Conservation (phyloP, 2,113 vertebrate genomes). For the Microtus oregoni region DNA sequence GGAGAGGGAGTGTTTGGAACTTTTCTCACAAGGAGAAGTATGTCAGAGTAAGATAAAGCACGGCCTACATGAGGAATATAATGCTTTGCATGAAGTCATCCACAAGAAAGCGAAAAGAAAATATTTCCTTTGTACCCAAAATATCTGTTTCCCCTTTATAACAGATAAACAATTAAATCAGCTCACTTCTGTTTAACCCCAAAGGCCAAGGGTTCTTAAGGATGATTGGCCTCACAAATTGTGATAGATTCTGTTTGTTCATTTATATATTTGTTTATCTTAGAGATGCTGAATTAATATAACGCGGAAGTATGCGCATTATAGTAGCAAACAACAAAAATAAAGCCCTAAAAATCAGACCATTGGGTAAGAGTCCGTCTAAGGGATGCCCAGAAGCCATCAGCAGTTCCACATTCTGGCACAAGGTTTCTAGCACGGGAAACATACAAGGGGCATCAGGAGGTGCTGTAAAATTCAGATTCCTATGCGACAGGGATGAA, state of each 20-base stretch:
- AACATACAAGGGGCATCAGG: too few relatives aligned
- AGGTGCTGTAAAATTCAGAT: neutral
- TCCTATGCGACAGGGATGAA: neutral
- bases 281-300: neutral
- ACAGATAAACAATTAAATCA: neutral
- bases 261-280: neutral
- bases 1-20: conserved; percentile 29
- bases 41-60: conserved; percentile 19
- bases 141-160: neutral
- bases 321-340: neutral
- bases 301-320: neutral
- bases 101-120: neutral
- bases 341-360: neutral
- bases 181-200: neutral
- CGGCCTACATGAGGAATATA: neutral
- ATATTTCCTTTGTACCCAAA: neutral
- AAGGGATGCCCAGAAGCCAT: neutral
- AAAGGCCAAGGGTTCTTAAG: neutral
- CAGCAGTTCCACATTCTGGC: neutral
- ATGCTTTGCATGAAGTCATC: neutral
- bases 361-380: neutral
- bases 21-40: conserved; percentile 56
- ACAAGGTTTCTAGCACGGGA: neutral
- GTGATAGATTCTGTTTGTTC: neutral
- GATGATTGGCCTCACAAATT: neutral